These are phyloP conservation scores for Rutpela maculata DNA, from an alignment of 2,888 invertebrate genomes.

Conservation along the genomic window DNA sequence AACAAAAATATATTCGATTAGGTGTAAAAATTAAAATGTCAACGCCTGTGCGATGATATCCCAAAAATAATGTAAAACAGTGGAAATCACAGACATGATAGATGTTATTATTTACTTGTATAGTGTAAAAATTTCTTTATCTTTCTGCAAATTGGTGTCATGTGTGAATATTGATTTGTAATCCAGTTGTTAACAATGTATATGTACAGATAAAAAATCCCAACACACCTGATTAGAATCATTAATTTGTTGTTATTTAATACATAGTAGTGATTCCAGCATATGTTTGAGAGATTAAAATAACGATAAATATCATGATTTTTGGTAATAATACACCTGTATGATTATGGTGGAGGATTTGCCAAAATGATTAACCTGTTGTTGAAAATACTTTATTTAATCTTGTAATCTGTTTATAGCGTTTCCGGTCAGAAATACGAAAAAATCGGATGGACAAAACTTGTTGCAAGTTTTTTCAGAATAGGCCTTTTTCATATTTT, in stretches of 20 bases:
- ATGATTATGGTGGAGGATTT: background rate
- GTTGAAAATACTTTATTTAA: background rate
- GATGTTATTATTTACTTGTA: background rate
- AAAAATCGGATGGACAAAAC: too few species aligned
- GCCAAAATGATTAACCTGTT: background rate
- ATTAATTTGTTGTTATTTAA: slow-evolving; percentile 22
- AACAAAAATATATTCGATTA: too few species aligned
- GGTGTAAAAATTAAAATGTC: too few species aligned
- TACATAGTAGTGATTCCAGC: slow-evolving; percentile 1
- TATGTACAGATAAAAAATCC: slow-evolving; percentile 14
- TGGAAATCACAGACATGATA: background rate
- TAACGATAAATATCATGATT: background rate
- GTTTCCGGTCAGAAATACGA: too few species aligned
- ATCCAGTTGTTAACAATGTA: slow-evolving; percentile 14
- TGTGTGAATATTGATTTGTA: slow-evolving; percentile 7
- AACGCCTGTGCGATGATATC: too few species aligned
- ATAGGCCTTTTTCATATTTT: too few species aligned
- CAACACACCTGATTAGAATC: slow-evolving; percentile 13
- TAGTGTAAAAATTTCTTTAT: background rate
- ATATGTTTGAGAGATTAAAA: background rate
- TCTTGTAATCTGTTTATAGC: background rate
- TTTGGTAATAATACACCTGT: background rate
- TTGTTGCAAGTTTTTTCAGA: too few species aligned
- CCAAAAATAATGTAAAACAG: background rate
- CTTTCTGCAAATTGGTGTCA: background rate